Base-by-base conservation (phyloP, 2,888 invertebrate species). In the Heterodera filipjevi region DNA sequence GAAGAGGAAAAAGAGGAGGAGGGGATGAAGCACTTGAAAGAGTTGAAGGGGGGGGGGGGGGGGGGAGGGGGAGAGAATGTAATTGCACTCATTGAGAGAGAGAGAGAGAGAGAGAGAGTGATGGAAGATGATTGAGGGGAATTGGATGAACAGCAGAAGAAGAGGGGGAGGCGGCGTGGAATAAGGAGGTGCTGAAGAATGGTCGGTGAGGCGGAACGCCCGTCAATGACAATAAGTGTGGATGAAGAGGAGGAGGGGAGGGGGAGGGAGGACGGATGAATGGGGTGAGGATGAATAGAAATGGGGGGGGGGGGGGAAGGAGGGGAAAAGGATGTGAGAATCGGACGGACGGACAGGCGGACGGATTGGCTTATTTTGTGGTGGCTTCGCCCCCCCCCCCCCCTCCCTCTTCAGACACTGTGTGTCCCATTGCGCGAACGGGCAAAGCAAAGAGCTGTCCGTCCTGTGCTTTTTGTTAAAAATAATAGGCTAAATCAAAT, bases 291-390 rank as follows among this genome's bases (percentile, higher is more conserved):
- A 39, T 39, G 53, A 53, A 53, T 53, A 22, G 53, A n/a, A n/a
- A n/a, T n/a, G n/a, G n/a, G n/a, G n/a, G n/a, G n/a, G n/a, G n/a
- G n/a, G n/a, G 53, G 53, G 53, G 53, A 22, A 19, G 49, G 49
- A 19, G 49, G 49, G 49, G 53, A 22, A 2, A 22, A 22, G 53
- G 22, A 19, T 19, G 53, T 6, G 10, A 8, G 27, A 27, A n/a
- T 5, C 10, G 59, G 27, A 27, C 10, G 59, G 27, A 8, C 49
- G 59, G n/a, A n/a, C n/a, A n/a, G n/a, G n/a, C n/a, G n/a, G n/a
- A 27, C n/a, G 27, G 59, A 59, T 59, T 59, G 59, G 59, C 59
- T 59, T 27, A 59, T 59, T 59, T 59, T 59, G 59, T 59, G 49
- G 5, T 22, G 19, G 59, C n/a, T 59, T 59, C 59, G 10, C n/a